phyloP scores from a whole-genome alignment of 2,797 vertebrate species.

The Molossus molossus region DNA sequence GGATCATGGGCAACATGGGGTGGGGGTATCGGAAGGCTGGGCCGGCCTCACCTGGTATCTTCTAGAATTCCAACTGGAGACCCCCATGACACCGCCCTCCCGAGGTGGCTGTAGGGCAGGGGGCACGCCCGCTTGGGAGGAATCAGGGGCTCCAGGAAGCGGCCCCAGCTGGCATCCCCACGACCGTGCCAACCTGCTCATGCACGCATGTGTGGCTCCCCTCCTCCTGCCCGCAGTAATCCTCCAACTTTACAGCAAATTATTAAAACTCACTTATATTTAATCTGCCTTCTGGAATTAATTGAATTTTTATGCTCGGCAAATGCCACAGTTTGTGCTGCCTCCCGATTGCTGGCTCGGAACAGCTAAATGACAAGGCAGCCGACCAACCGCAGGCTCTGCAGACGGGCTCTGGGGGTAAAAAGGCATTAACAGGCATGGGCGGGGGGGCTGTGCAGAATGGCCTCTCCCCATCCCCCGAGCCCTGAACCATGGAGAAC shows the following conservation, averaged over 20 bases:
- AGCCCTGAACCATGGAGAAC: neutral
- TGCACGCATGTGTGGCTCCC: conserved; percentile 72
- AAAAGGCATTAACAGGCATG: neutral
- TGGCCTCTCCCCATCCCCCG: neutral
- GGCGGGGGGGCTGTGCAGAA: neutral
- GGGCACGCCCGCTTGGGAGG: conserved; percentile 46
- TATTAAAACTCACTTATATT: conserved; percentile 97
- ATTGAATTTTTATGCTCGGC: conserved; percentile 94
- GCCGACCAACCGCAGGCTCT: conserved; percentile 79
- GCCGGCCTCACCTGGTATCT: rapidly evolving
- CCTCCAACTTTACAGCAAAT: conserved; percentile 95
- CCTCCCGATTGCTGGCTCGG: conserved; percentile 86
- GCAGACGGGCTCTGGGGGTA: conserved; percentile 43
- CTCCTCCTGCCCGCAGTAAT: conserved; percentile 92
- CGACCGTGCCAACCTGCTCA: conserved; percentile 77
- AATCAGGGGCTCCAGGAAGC: conserved; percentile 88
- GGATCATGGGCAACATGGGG: rapidly evolving
- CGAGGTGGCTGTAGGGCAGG: neutral
- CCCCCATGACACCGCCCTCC: neutral
- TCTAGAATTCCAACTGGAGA: neutral
- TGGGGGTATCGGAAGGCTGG: rapidly evolving
- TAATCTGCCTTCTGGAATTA: conserved; percentile 98
- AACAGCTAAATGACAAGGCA: conserved; percentile 87
- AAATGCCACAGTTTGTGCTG: conserved; percentile 92
- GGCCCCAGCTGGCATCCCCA: conserved; percentile 84